phyloP scores from a whole-genome alignment of 2,888 invertebrate species.

The Heterodera filipjevi region DNA sequence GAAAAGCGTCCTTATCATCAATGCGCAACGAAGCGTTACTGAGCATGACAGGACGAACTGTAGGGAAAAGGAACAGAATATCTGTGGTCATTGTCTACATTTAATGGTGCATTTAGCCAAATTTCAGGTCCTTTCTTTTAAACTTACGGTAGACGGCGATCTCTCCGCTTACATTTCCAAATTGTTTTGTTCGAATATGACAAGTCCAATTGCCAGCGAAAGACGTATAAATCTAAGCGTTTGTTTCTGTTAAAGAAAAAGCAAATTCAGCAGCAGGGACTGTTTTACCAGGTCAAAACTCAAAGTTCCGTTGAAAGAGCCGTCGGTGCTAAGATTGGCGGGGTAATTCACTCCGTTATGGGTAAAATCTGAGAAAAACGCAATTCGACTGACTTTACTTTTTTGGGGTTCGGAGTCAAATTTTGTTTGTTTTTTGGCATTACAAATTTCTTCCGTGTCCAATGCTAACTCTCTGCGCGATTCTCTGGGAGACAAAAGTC shows the following conservation, averaged over 20 bases:
- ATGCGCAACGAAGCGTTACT: constrained; percentile 36
- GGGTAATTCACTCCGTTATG: constrained; percentile 22
- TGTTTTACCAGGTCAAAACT: not conserved
- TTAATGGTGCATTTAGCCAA: too few species aligned
- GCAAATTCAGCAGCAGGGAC: not conserved
- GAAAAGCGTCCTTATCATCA: constrained; percentile 34
- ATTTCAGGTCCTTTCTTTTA: too few species aligned
- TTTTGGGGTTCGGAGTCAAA: not conserved
- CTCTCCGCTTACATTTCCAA: constrained; percentile 19
- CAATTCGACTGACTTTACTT: not conserved
- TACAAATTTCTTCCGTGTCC: constrained; percentile 16
- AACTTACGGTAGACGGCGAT: constrained; percentile 28
- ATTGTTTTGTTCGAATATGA: constrained; percentile 21
- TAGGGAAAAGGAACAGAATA: not conserved
- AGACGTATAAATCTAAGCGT: not conserved
- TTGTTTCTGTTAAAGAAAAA: not conserved
- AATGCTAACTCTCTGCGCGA: constrained; percentile 10
- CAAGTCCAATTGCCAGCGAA: constrained; percentile 34
- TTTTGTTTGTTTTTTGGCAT: not conserved
- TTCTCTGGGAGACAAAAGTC: not conserved
- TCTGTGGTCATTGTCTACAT: too few species aligned
- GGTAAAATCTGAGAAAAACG: constrained; percentile 20
- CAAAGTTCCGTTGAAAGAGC: constrained; percentile 23
- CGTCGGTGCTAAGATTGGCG: constrained; percentile 27
- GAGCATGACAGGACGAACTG: constrained; percentile 41